A percentile compares a stretch with the other conserved stretches of the same genome.
Conservation (phyloP, 2,797 vertebrate species). For the Rhyacichthys aspro region DNA sequence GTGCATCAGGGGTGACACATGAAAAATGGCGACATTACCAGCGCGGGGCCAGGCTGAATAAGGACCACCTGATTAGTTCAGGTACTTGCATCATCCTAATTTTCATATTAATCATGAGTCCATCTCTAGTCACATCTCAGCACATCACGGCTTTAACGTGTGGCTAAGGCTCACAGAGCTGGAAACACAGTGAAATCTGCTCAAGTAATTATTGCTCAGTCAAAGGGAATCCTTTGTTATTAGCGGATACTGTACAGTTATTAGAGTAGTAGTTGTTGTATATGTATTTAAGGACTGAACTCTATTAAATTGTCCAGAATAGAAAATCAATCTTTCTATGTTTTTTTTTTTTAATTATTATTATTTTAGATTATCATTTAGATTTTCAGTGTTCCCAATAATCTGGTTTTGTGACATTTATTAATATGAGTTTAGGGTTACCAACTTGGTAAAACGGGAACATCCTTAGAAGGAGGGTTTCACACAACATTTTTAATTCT, state of each 20-base stretch:
- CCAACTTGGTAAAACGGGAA: too few relatives aligned
- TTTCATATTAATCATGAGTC: conserved; percentile 97
- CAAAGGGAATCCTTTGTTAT: conserved; percentile 70
- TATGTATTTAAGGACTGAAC: too few relatives aligned
- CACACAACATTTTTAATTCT: too few relatives aligned
- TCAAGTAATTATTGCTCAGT: conserved; percentile 82
- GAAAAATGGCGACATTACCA: conserved; percentile 97
- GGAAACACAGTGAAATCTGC: conserved; percentile 69
- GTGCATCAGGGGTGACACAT: conserved; percentile 92
- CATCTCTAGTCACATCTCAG: conserved; percentile 84
- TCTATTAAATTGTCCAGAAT: too few relatives aligned
- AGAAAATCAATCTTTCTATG: too few relatives aligned
- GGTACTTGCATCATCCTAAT: conserved; percentile 95
- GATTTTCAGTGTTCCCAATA: too few relatives aligned
- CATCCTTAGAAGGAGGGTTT: too few relatives aligned
- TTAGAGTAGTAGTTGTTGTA: not conserved
- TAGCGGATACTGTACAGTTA: conserved; percentile 36
- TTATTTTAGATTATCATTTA: too few relatives aligned
- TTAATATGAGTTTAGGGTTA: too few relatives aligned
- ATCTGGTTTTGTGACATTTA: too few relatives aligned
- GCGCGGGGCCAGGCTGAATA: conserved; percentile 90
- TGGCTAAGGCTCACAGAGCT: conserved; percentile 89
- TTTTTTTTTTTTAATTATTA: too few relatives aligned
- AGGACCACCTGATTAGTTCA: conserved; percentile 97
- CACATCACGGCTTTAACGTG: conserved; percentile 84